phyloP scores from a whole-genome alignment of 53 echinoderm and acorn worm genomes.

The Holothuria scabra region DNA sequence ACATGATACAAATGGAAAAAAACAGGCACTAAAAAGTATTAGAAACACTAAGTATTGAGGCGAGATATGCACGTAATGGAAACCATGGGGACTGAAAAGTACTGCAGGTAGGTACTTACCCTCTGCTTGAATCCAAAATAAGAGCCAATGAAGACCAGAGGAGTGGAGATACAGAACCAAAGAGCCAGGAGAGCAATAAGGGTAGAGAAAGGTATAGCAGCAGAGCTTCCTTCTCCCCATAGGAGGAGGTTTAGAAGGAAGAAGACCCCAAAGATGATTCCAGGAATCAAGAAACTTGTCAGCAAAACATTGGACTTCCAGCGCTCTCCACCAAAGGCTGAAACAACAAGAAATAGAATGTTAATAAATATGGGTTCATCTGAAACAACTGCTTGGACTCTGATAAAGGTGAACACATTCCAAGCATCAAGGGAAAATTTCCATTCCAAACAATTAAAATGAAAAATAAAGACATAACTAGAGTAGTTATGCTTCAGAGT shows the following conservation, averaged over 20 bases:
- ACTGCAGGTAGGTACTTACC: constrained; percentile 62
- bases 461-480: no score
- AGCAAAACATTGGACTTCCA: constrained; percentile 98
- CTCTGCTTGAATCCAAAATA: constrained; percentile 98
- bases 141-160: constrained; percentile 91
- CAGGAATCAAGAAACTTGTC: constrained; percentile 90
- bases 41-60: no score
- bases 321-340: constrained; percentile 97
- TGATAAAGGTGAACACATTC: no score
- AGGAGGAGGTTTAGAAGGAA: constrained; percentile 88
- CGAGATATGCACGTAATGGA: no score
- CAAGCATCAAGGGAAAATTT: no score
- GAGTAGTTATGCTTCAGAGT: no score
- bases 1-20: no score
- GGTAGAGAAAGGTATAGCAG: constrained; percentile 94
- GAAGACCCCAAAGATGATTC: constrained; percentile 80
- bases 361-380: no score
- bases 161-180: constrained; percentile 95
- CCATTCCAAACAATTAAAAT: no score
- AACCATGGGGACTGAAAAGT: no score
- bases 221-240: constrained; percentile 95
- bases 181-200: constrained; percentile 86
- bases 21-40: no score
- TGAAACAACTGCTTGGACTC: no score
- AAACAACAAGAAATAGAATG: not conserved